These are phyloP conservation scores for Monodelphis domestica DNA, from an alignment of 2,797 vertebrate genomes.

Conservation along the genomic window DNA sequence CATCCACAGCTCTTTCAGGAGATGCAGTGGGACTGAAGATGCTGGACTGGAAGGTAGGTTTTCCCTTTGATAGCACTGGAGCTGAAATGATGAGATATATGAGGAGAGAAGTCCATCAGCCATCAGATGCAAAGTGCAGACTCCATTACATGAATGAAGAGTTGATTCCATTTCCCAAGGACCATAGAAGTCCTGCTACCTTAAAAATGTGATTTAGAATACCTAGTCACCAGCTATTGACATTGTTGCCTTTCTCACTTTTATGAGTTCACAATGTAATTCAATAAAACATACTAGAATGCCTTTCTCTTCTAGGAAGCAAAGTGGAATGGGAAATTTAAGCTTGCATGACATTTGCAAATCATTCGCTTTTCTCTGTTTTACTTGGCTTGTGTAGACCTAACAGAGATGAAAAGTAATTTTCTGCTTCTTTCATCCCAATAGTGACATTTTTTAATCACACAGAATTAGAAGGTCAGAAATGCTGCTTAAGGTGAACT, in stretches of 20 bases:
- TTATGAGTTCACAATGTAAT: background rate
- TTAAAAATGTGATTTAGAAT: background rate
- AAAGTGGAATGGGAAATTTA: background rate
- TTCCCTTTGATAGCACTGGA: conserved; percentile 13
- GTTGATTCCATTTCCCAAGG: background rate
- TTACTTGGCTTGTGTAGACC: background rate
- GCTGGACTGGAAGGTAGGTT: conserved; percentile 14
- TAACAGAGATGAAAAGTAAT: background rate
- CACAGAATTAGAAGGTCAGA: too few species aligned
- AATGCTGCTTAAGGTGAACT: too few species aligned
- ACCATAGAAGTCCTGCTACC: background rate
- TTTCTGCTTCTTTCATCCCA: background rate
- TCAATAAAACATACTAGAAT: background rate
- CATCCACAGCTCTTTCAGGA: conserved; percentile 47
- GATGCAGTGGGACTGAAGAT: conserved; percentile 42
- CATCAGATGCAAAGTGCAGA: background rate
- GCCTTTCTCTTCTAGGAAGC: background rate
- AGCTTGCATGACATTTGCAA: background rate
- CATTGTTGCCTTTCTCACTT: background rate
- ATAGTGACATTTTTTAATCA: too few species aligned
- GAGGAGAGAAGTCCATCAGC: background rate
- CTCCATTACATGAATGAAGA: background rate
- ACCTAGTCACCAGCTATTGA: background rate
- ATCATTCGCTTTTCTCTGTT: background rate
- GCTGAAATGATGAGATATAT: background rate